Conservation (phyloP, 2,888 invertebrate species). For the Megamerina dolium region DNA sequence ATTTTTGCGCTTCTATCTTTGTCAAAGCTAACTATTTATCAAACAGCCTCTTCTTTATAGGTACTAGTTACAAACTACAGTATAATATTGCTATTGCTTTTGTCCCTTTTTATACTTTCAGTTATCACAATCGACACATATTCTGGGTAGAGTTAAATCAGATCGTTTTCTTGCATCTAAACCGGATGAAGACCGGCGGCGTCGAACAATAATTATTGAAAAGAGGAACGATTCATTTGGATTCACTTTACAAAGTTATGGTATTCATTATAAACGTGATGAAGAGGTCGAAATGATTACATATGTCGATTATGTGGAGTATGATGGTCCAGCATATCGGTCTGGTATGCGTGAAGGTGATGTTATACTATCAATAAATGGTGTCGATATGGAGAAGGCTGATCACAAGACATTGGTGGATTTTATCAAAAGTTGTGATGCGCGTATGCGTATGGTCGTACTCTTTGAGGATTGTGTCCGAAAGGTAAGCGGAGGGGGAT, state of each 20-base stretch:
- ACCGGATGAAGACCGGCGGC: conserved; percentile 77
- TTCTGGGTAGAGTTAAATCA: conserved; percentile 65
- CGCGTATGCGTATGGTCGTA: conserved; percentile 91
- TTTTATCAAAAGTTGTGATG: conserved; percentile 83
- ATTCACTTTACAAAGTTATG: conserved; percentile 95
- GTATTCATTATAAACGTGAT: conserved; percentile 91
- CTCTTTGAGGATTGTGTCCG: conserved; percentile 93
- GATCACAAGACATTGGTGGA: conserved; percentile 89
- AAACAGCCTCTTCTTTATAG: no score
- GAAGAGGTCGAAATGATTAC: conserved; percentile 94
- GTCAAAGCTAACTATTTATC: no score
- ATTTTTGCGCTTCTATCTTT: no score
- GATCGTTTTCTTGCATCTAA: conserved; percentile 63
- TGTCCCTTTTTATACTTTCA: conserved; percentile 12
- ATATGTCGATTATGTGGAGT: conserved; percentile 93
- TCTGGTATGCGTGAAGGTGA: conserved; percentile 96
- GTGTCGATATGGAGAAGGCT: conserved; percentile 90
- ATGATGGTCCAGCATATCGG: conserved; percentile 83
- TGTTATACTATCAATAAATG: conserved; percentile 93
- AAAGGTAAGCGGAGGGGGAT: conserved; percentile 57
- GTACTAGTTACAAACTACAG: no score
- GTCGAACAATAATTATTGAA: conserved; percentile 87
- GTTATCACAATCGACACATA: conserved; percentile 52
- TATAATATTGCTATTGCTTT: no score
- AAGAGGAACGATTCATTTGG: conserved; percentile 87